Conservation (phyloP, 2,888 invertebrate species). For the Sisyra nigra region DNA sequence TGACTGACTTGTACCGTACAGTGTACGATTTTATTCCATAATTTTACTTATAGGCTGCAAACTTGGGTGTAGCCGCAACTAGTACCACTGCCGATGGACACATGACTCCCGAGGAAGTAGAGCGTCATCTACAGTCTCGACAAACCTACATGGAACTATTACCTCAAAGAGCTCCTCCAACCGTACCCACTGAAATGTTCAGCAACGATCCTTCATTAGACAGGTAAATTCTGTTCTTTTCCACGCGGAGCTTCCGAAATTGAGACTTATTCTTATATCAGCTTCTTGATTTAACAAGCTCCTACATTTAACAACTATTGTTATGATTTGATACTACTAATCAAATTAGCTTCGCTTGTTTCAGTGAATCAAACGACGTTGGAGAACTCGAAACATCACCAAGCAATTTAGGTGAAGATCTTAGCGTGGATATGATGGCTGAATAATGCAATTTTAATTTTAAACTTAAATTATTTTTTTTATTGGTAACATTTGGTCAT, state of each 20-base stretch:
- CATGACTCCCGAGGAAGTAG: conserved; percentile 84
- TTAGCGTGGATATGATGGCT: conserved; percentile 46
- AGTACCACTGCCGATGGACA: conserved; percentile 57
- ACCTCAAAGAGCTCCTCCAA: conserved; percentile 74
- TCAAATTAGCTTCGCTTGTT: conserved; percentile 19
- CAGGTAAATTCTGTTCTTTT: conserved; percentile 33
- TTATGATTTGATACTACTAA: neutral
- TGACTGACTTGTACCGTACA: too few species aligned
- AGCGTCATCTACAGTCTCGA: conserved; percentile 72
- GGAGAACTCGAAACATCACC: conserved; percentile 64
- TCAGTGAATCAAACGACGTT: conserved; percentile 70
- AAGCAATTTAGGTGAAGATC: conserved; percentile 65
- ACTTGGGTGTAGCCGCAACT: conserved; percentile 30
- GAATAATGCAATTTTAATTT: conserved; percentile 22
- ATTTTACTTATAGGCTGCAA: conserved; percentile 32
- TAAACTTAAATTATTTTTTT: neutral
- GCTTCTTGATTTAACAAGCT: neutral
- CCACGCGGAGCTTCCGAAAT: too few species aligned
- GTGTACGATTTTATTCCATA: conserved; percentile 6
- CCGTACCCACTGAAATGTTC: conserved; percentile 87
- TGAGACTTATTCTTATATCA: too few species aligned
- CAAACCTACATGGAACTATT: conserved; percentile 65
- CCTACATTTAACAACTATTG: neutral
- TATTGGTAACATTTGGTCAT: too few species aligned
- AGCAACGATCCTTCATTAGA: conserved; percentile 84